A percentile compares a stretch with the other conserved stretches of the same genome.
Evolutionary conservation across 2,113 vertebrate species (phyloP).

Genomic region (Erinaceus europaeus): DNA sequence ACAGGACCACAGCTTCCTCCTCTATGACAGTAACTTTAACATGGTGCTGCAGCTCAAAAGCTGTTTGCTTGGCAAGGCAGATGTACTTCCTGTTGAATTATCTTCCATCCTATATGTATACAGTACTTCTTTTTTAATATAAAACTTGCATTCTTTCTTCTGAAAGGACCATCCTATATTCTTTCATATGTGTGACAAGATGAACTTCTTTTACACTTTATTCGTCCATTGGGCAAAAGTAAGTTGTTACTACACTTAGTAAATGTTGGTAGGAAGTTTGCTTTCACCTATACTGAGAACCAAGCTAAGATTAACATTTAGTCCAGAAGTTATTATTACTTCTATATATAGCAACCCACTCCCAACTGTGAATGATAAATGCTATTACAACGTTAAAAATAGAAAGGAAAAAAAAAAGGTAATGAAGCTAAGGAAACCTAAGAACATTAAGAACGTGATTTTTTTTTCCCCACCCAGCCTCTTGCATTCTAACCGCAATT

Average conservation of each 20-base stretch:
- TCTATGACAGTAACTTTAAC: no score
- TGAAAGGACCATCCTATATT: neutral
- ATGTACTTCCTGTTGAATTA: no score
- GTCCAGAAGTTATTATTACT: neutral
- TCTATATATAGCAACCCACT: fast-evolving
- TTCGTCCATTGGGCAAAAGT: neutral
- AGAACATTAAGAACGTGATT: neutral
- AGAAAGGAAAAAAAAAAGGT: slow-evolving; percentile 28
- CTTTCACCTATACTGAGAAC: neutral
- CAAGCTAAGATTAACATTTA: neutral
- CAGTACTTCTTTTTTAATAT: neutral
- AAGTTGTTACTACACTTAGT: neutral
- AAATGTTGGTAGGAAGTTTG: neutral
- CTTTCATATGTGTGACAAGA: neutral
- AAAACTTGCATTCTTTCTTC: neutral
- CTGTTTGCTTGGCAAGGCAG: no score
- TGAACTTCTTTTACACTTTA: neutral
- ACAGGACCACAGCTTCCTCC: no score
- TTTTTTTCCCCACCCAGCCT: no score
- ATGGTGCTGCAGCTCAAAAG: no score
- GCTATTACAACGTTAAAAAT: neutral
- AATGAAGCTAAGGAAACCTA: neutral
- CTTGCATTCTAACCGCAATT: no score
- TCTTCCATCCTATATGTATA: no score
- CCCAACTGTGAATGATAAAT: neutral